Percentiles rank a stretch among this genome's conserved stretches.
Conservation (phyloP, 2,888 invertebrate genomes). For the Drosophila pseudotalamancana region DNA sequence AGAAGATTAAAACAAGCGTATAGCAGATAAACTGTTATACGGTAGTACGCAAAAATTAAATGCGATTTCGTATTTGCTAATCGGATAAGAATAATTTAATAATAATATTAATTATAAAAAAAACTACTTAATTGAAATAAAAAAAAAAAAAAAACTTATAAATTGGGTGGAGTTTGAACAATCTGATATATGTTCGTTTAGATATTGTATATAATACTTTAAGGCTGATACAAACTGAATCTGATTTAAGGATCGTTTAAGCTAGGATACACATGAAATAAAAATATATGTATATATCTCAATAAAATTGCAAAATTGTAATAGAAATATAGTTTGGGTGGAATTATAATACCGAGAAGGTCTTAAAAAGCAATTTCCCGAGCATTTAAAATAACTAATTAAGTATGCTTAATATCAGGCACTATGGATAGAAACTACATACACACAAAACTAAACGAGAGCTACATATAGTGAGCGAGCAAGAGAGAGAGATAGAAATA, state of each 20-base stretch:
- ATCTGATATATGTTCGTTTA: conserved; percentile 40
- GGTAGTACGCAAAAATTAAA: conserved; percentile 19
- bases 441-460: conserved; percentile 29
- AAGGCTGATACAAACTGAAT: conserved; percentile 49
- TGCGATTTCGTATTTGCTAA: conserved; percentile 12
- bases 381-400: conserved; percentile 7
- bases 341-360: conserved; percentile 16
- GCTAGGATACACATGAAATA: conserved; percentile 3
- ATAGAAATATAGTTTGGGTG: conserved; percentile 4
- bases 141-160: conserved; percentile 78
- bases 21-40: neutral
- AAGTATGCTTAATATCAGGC: conserved; percentile 4
- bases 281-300: conserved; percentile 31
- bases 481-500: conserved; percentile 23
- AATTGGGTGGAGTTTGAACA: conserved; percentile 81
- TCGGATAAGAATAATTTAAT: conserved; percentile 10
- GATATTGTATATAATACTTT: conserved; percentile 18
- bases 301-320: conserved; percentile 4
- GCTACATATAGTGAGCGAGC: conserved; percentile 7
- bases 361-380: conserved; percentile 9
- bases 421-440: conserved; percentile 21
- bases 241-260: conserved; percentile 16
- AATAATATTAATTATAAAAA: conserved; percentile 17
- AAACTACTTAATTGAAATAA: conserved; percentile 64
- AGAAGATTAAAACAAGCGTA: conserved; percentile 3